phyloP scores from a whole-genome alignment of 2,113 vertebrate genomes.

The Passer montanus region DNA sequence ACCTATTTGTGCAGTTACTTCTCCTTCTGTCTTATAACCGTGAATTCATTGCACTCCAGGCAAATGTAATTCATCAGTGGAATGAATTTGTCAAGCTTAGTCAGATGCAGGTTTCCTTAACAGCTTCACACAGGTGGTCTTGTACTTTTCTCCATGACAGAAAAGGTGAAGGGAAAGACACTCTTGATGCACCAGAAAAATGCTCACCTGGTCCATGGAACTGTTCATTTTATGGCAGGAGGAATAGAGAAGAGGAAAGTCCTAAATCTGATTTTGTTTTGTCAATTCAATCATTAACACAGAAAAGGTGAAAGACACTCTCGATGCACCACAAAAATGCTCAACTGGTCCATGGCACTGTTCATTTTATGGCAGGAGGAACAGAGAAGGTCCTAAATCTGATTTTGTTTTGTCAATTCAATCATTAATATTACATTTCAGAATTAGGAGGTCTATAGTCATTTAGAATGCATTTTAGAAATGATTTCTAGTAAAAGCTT shows the following conservation, averaged over 20 bases:
- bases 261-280: neutral
- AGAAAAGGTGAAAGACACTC: neutral
- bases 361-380: neutral
- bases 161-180: neutral
- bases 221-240: neutral
- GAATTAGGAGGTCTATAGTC: neutral
- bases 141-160: neutral
- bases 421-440: neutral
- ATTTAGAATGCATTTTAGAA: neutral
- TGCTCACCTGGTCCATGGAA: neutral
- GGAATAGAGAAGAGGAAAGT: neutral
- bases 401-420: neutral
- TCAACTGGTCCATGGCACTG: neutral
- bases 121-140: rapidly evolving
- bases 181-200: neutral
- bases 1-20: neutral
- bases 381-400: no score
- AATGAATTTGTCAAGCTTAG: neutral
- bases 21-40: neutral
- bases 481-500: neutral
- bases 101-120: neutral
- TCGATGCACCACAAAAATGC: neutral
- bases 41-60: neutral
- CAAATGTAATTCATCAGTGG: neutral
- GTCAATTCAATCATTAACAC: neutral